Percentiles rank a stretch among this genome's conserved stretches.
These are phyloP conservation scores for Rotaria magnacalcarata DNA, from an alignment of 2,888 invertebrate genomes.

Conservation along the genomic window DNA sequence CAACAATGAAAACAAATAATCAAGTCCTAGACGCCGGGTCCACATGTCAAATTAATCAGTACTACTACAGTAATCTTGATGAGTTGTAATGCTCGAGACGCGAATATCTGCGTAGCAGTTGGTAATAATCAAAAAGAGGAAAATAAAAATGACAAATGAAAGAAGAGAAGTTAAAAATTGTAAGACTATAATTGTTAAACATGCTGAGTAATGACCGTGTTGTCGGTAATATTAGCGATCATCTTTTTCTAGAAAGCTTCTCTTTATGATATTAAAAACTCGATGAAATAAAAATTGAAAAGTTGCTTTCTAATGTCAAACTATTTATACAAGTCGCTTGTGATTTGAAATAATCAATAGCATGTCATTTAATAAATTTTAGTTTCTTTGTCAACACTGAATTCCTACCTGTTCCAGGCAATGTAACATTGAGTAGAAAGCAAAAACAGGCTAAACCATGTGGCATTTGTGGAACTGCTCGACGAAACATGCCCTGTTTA, in stretches of 20 bases:
- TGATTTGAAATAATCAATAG: not conserved
- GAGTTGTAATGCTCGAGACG: not conserved
- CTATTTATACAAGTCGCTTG: not conserved
- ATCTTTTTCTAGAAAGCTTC: not conserved
- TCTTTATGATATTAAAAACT: not conserved
- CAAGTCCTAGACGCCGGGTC: not conserved
- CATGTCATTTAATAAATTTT: not conserved
- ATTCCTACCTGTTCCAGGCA: constrained; percentile 57
- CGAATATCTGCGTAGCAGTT: not conserved
- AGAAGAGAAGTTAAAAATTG: not conserved
- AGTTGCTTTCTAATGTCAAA: not conserved
- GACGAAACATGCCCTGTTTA: constrained; percentile 51
- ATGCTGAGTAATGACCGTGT: not conserved
- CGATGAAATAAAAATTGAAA: not conserved
- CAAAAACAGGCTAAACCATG: constrained; percentile 57
- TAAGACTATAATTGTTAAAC: not conserved
- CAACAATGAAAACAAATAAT: not conserved
- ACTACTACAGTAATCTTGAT: not conserved
- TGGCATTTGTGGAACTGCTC: constrained; percentile 62
- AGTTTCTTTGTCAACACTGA: constrained; percentile 45
- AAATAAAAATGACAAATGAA: not conserved
- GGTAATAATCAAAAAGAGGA: not conserved
- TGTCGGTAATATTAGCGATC: not conserved
- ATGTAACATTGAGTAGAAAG: constrained; percentile 55
- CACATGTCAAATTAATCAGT: not conserved